A percentile compares a stretch with the other conserved stretches of the same genome.
These are phyloP conservation scores for Drosophila serrata DNA, from an alignment of 1,140 invertebrate genomes.

Conservation along the genomic window DNA sequence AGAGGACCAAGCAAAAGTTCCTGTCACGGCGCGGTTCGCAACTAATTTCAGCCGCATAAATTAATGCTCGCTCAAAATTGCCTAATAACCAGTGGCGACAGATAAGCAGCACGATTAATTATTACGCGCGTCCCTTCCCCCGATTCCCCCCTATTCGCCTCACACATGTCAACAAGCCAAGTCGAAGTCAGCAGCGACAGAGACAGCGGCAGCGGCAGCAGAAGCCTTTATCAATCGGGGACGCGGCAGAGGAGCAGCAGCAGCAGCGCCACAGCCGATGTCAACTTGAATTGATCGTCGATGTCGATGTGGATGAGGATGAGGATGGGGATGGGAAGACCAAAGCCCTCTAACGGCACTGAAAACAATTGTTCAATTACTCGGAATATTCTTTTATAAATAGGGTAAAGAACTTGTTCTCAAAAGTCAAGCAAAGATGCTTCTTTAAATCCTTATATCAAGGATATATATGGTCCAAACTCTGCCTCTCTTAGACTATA, in stretches of 20 bases:
- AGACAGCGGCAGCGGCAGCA: not conserved
- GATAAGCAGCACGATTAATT: conserved; percentile 66
- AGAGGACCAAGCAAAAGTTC: conserved; percentile 50
- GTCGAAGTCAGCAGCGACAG: conserved; percentile 18
- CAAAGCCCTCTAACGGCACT: conserved; percentile 10
- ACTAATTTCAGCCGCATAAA: conserved; percentile 69
- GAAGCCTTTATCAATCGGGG: conserved; percentile 62
- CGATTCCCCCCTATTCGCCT: conserved; percentile 5
- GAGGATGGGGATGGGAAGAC: not conserved
- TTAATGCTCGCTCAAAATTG: conserved; percentile 50
- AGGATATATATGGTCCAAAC: no score
- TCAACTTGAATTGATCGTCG: conserved; percentile 70
- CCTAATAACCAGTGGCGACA: conserved; percentile 42
- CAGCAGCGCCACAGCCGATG: conserved; percentile 25
- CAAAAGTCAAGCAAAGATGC: not conserved
- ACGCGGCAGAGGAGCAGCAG: not conserved
- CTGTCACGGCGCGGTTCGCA: conserved; percentile 37
- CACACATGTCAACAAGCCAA: conserved; percentile 54
- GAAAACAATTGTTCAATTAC: not conserved
- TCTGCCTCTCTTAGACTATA: no score
- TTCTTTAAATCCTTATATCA: not conserved
- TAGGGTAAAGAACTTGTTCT: no score
- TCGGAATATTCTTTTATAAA: no score
- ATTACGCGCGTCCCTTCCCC: conserved; percentile 14
- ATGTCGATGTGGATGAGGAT: conserved; percentile 24